phyloP scores from a whole-genome alignment of 2,113 vertebrate species.

The Labeo rohita region DNA sequence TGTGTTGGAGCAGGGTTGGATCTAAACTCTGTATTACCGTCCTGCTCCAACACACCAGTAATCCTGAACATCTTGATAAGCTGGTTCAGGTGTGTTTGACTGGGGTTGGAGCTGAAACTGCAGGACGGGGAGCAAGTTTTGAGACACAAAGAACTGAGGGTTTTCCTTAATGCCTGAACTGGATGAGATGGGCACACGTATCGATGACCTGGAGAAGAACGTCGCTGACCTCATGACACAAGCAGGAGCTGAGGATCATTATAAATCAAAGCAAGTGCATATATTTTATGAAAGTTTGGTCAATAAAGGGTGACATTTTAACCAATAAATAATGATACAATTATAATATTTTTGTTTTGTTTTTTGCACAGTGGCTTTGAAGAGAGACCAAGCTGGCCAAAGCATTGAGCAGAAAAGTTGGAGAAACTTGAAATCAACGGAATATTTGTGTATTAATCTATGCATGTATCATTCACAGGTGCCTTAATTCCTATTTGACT shows the following conservation, averaged over 20 bases:
- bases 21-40: too few relatives aligned
- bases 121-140: too few relatives aligned
- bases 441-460: not conserved
- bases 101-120: not conserved
- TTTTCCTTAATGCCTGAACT: constrained; percentile 74
- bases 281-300: not conserved
- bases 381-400: constrained; percentile 7
- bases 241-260: constrained; percentile 77
- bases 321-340: not conserved
- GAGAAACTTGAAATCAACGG: not conserved
- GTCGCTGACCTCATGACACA: constrained; percentile 83
- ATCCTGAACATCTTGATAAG: too few relatives aligned
- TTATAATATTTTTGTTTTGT: not conserved
- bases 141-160: not conserved
- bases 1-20: too few relatives aligned
- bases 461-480: not conserved
- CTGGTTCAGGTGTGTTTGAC: not conserved
- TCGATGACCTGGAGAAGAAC: constrained; percentile 80
- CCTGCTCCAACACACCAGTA: too few relatives aligned
- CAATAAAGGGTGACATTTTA: not conserved
- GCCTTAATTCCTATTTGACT: not conserved
- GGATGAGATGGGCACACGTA: constrained; percentile 85
- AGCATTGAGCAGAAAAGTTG: not conserved
- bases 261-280: constrained; percentile 20
- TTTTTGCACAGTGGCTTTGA: constrained; percentile 4